Evolutionary conservation across 2,113 vertebrate species (phyloP).

Genomic region (Hemicordylus capensis): DNA sequence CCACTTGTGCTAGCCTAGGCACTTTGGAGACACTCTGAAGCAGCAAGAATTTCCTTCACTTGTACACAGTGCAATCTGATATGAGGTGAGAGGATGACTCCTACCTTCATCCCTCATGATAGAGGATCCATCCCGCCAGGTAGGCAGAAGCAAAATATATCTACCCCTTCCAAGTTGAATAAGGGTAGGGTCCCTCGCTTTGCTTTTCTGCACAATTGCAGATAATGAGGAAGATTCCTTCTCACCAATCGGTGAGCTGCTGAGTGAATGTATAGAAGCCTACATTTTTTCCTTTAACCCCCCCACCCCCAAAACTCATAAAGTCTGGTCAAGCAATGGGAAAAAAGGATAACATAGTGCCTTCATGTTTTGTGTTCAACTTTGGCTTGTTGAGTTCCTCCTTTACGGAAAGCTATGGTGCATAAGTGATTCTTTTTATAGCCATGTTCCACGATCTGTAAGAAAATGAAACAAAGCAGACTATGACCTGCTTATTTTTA

Average conservation of each 20-base stretch:
- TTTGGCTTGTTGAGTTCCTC: not conserved
- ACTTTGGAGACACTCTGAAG: not conserved
- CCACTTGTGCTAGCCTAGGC: not conserved
- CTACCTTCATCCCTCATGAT: too few relatives aligned
- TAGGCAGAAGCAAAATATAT: not conserved
- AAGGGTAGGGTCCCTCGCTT: not conserved
- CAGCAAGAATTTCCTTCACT: not conserved
- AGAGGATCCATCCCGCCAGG: too few relatives aligned
- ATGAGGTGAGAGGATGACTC: not conserved
- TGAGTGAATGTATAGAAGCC: not conserved
- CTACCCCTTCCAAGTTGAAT: not conserved
- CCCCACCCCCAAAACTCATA: too few relatives aligned
- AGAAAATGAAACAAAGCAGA: constrained; percentile 69
- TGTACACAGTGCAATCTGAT: too few relatives aligned
- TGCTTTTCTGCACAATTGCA: not conserved
- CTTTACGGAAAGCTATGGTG: not conserved
- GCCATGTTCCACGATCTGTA: constrained; percentile 31
- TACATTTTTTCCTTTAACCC: not conserved
- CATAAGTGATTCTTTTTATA: not conserved
- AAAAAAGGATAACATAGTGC: not conserved
- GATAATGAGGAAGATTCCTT: not conserved
- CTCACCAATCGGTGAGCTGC: accelerated
- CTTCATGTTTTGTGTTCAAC: not conserved
- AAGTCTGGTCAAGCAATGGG: not conserved
- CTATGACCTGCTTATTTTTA: constrained; percentile 64